phyloP scores from a whole-genome alignment of 2,113 vertebrate genomes.

The Melierax canorus region DNA sequence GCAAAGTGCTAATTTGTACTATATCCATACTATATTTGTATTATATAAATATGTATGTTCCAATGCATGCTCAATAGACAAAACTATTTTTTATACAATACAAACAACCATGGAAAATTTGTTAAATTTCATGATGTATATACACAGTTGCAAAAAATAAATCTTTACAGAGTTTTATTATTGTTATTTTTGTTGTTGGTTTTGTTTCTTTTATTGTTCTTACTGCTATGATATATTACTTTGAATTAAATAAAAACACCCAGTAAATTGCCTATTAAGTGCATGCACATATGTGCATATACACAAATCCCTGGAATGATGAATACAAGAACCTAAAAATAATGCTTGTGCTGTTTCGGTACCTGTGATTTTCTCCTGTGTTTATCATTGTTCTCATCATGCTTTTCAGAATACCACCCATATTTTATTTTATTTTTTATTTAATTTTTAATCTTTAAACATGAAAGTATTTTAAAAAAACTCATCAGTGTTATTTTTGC shows the following conservation, averaged over 20 bases:
- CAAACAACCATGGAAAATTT: not conserved
- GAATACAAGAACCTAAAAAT: not conserved
- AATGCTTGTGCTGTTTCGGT: not conserved
- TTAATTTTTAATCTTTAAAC: not conserved
- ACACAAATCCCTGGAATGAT: not conserved
- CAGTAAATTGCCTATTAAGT: not conserved
- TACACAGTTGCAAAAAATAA: not conserved
- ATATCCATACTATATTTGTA: not conserved
- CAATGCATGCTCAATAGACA: not conserved
- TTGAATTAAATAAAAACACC: not conserved
- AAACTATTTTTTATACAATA: not conserved
- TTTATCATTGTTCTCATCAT: not conserved
- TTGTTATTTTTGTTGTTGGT: not conserved
- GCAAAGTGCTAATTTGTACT: not conserved
- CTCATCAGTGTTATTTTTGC: not conserved
- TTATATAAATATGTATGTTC: not conserved
- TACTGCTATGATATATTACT: not conserved
- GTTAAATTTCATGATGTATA: not conserved
- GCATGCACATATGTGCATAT: fast-evolving
- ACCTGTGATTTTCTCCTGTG: not conserved
- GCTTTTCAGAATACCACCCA: not conserved
- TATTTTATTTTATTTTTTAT: not conserved
- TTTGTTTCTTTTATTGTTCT: not conserved
- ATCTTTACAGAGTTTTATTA: not conserved
- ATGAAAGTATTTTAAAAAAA: not conserved